Percentiles rank a stretch among this genome's conserved stretches.
These are phyloP conservation scores for Xestoiulus laeticollis DNA, from an alignment of 2,888 invertebrate species.

Conservation along the genomic window DNA sequence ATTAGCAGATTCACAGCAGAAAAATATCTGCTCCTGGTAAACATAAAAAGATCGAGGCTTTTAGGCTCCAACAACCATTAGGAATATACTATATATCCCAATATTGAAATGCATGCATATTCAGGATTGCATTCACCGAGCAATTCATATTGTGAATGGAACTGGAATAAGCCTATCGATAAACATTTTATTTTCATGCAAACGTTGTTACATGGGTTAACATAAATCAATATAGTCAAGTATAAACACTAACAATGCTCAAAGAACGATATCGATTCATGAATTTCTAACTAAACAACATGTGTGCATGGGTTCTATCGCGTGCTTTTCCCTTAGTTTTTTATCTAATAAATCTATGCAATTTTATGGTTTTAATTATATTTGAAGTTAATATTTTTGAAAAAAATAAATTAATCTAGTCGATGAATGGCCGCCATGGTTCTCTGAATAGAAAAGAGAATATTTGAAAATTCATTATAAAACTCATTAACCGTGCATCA, in stretches of 20 bases:
- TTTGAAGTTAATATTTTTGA: too few relatives aligned
- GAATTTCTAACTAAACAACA: not conserved
- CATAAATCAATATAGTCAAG: not conserved
- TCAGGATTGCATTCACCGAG: not conserved
- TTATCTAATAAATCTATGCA: not conserved
- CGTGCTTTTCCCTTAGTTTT: not conserved
- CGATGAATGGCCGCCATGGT: too few relatives aligned
- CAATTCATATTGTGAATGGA: not conserved
- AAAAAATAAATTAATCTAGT: too few relatives aligned
- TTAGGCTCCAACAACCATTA: constrained; percentile 21
- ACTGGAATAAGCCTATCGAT: constrained; percentile 6
- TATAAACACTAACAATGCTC: not conserved
- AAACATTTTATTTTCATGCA: constrained; percentile 33
- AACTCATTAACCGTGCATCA: too few relatives aligned
- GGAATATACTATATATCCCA: not conserved
- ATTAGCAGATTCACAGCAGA: constrained; percentile 4
- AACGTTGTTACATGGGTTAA: not conserved
- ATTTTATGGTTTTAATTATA: too few relatives aligned
- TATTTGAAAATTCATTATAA: too few relatives aligned
- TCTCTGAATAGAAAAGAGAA: too few relatives aligned
- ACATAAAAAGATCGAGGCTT: constrained; percentile 32
- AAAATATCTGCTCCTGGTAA: constrained; percentile 27
- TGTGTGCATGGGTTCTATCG: not conserved
- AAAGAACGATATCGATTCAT: not conserved
- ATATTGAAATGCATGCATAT: constrained; percentile 6